phyloP scores from a whole-genome alignment of 2,888 invertebrate species.

The Lycocerus yunnanus region DNA sequence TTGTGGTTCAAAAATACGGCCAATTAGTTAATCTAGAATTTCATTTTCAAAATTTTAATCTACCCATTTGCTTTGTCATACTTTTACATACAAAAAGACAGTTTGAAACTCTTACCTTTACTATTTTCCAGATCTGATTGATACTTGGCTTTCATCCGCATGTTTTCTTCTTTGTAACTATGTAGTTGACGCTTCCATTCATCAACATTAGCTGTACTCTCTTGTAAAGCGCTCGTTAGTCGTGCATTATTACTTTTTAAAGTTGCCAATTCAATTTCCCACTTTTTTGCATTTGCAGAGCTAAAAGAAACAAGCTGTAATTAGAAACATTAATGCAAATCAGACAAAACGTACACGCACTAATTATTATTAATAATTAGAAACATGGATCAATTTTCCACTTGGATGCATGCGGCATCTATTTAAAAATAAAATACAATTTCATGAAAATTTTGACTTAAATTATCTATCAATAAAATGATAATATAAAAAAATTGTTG shows the following conservation, averaged over 20 bases:
- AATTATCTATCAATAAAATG: neutral
- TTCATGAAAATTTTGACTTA: neutral
- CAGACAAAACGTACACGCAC: neutral
- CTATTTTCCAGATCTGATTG: conserved; percentile 73
- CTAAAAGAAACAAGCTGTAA: conserved; percentile 56
- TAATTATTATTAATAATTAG: neutral
- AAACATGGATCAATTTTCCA: neutral
- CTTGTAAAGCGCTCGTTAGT: conserved; percentile 92
- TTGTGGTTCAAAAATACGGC: no score
- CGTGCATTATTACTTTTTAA: conserved; percentile 95
- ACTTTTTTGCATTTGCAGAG: conserved; percentile 97
- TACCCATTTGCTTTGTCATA: no score
- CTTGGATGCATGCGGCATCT: neutral
- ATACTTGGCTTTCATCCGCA: conserved; percentile 76
- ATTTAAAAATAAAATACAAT: neutral
- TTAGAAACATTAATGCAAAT: neutral
- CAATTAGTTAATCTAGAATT: no score
- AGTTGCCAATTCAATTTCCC: conserved; percentile 96
- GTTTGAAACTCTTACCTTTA: conserved; percentile 57
- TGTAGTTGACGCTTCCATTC: conserved; percentile 98
- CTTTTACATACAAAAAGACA: neutral
- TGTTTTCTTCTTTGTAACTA: conserved; percentile 88
- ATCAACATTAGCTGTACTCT: conserved; percentile 95
- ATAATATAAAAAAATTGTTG: no score
- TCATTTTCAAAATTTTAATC: no score